phyloP scores from a whole-genome alignment of 1,140 invertebrate genomes.

The Leptestheria dahalacensis region DNA sequence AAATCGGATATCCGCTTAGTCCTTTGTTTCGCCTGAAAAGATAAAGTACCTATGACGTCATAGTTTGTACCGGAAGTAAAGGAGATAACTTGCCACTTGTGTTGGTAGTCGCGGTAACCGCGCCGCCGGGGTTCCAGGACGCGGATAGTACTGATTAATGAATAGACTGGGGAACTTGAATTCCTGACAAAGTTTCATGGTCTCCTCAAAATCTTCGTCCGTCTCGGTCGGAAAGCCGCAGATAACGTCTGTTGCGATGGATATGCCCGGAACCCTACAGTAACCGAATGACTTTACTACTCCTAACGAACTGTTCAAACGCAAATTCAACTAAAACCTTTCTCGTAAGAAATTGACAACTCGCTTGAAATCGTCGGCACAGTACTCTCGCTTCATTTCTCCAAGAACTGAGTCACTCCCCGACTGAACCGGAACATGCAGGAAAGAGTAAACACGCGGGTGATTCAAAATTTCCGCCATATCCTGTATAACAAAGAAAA shows the following conservation, averaged over 20 bases:
- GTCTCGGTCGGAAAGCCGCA: constrained; percentile 98
- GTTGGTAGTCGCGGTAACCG: constrained; percentile 66
- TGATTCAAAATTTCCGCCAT: constrained; percentile 78
- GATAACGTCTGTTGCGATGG: constrained; percentile 95
- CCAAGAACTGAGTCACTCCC: constrained; percentile 81
- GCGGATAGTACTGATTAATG: constrained; percentile 94
- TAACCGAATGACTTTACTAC: constrained; percentile 16
- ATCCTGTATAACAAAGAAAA: constrained; percentile 34
- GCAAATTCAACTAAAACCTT: constrained; percentile 33
- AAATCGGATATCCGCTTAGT: constrained; percentile 78
- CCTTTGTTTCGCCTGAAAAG: constrained; percentile 59
- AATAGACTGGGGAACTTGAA: constrained; percentile 89
- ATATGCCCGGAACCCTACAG: constrained; percentile 62
- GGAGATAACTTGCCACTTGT: constrained; percentile 40
- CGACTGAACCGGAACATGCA: constrained; percentile 94
- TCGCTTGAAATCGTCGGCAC: constrained; percentile 65
- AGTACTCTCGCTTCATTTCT: constrained; percentile 96
- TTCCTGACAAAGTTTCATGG: constrained; percentile 63
- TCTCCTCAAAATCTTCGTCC: constrained; percentile 75
- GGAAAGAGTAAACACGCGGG: constrained; percentile 81
- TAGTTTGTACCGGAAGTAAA: not conserved
- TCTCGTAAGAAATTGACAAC: constrained; percentile 72
- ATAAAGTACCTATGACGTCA: too few relatives aligned
- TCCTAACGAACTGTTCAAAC: not conserved
- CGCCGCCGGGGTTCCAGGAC: constrained; percentile 89